Percentiles rank a stretch among this genome's conserved stretches.
Evolutionary conservation across 92 coral and sea anemone genomes (phyloP).

Genomic region (Zoanthus sansibaricus): DNA sequence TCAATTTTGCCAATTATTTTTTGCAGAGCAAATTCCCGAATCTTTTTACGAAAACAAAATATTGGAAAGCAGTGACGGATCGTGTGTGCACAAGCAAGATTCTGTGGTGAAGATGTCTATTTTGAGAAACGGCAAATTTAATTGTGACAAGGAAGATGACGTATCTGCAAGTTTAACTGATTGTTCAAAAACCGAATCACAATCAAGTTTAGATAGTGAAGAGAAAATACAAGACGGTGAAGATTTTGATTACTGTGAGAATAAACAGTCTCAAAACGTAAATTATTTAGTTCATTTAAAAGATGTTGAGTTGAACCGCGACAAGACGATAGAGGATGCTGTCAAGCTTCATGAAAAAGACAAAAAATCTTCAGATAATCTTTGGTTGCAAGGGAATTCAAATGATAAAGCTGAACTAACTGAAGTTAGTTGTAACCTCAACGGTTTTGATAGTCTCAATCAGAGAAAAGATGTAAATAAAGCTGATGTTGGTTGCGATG

Average conservation of each 20-base stretch:
- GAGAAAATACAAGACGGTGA: neutral
- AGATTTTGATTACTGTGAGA: neutral
- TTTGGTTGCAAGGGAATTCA: neutral
- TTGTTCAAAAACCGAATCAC: neutral
- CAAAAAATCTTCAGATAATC: neutral
- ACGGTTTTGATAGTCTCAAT: neutral
- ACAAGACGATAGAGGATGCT: neutral
- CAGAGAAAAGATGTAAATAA: neutral
- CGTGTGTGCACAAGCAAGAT: neutral
- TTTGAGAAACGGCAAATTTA: neutral
- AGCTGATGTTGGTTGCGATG: neutral
- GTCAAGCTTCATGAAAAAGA: neutral
- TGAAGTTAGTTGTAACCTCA: neutral
- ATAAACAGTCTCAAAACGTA: neutral
- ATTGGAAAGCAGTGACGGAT: constrained; percentile 5
- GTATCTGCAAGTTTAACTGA: neutral
- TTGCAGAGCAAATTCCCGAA: constrained; percentile 43
- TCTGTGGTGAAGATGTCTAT: constrained; percentile 13
- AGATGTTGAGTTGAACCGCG: neutral
- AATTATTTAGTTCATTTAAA: neutral
- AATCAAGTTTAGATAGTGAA: neutral
- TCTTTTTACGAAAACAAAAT: constrained; percentile 34
- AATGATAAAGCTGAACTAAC: constrained; percentile 1
- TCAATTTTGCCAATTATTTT: neutral
- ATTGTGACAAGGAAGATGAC: neutral